Evolutionary conservation across 2,797 vertebrate species (phyloP).

Genomic region (Enoplosus armatus): DNA sequence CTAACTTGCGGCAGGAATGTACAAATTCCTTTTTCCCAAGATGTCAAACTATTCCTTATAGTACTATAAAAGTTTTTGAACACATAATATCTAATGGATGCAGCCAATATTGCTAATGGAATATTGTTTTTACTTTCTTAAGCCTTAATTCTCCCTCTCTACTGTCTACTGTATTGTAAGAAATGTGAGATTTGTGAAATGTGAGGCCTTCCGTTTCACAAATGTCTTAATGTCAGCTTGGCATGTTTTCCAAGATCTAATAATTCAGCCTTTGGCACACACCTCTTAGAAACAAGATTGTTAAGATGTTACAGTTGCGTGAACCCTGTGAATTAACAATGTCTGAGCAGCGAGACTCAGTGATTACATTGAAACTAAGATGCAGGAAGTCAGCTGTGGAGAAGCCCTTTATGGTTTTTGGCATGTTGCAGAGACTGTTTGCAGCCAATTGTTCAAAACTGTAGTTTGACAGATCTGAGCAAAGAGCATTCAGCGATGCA

Average conservation of each 20-base stretch:
- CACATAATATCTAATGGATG: neutral
- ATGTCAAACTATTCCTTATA: neutral
- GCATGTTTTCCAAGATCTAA: slow-evolving; percentile 49
- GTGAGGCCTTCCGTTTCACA: slow-evolving; percentile 16
- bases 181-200: slow-evolving; percentile 12
- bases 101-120: neutral
- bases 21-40: neutral
- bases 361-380: slow-evolving; percentile 71
- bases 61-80: neutral
- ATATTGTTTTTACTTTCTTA: neutral
- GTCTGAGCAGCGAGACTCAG: slow-evolving; percentile 60
- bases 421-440: slow-evolving; percentile 52
- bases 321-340: slow-evolving; percentile 68
- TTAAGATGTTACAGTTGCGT: slow-evolving; percentile 70
- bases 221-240: slow-evolving; percentile 39
- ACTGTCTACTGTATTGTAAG: neutral
- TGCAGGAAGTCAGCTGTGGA: slow-evolving; percentile 73
- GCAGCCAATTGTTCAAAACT: slow-evolving; percentile 61
- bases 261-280: slow-evolving; percentile 56
- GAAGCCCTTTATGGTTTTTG: slow-evolving; percentile 68
- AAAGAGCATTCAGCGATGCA: slow-evolving; percentile 48
- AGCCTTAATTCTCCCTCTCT: neutral
- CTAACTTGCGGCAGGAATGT: neutral
- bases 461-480: slow-evolving; percentile 60
- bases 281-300: slow-evolving; percentile 59